Percentiles rank a stretch among this genome's conserved stretches.
phyloP scores from a whole-genome alignment of 2,888 invertebrate species.

The Elmis aenea region DNA sequence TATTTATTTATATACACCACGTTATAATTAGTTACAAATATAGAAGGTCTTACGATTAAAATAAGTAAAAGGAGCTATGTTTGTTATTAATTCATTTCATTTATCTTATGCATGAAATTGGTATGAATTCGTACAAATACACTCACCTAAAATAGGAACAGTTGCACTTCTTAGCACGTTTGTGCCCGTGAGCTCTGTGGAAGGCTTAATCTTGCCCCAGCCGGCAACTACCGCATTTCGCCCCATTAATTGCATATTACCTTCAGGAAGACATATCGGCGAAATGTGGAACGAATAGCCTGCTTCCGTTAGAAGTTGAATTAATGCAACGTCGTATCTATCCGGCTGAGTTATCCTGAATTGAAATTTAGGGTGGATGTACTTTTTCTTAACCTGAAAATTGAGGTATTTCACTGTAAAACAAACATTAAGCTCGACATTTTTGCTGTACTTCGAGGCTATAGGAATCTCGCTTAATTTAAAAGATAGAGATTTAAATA shows the following conservation, averaged over 20 bases:
- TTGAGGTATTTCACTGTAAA: too few relatives aligned
- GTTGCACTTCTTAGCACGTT: constrained; percentile 73
- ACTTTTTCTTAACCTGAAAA: constrained; percentile 60
- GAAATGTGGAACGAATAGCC: constrained; percentile 56
- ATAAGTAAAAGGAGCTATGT: too few relatives aligned
- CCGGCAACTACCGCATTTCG: constrained; percentile 68
- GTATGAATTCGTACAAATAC: too few relatives aligned
- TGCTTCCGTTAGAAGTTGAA: constrained; percentile 66
- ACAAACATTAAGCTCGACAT: constrained; percentile 3
- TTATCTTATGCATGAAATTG: too few relatives aligned
- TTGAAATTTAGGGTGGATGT: constrained; percentile 75
- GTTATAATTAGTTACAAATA: too few relatives aligned
- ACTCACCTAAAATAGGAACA: constrained; percentile 74
- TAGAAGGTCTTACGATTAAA: too few relatives aligned
- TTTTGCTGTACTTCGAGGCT: neutral
- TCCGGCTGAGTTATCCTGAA: constrained; percentile 80
- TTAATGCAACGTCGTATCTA: constrained; percentile 71
- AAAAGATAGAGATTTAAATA: too few relatives aligned
- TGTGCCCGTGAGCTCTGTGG: constrained; percentile 70
- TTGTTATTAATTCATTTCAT: too few relatives aligned
- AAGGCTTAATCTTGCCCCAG: constrained; percentile 77
- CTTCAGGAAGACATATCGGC: constrained; percentile 70
- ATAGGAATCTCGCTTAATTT: too few relatives aligned
- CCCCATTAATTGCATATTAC: constrained; percentile 47
- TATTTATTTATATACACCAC: too few relatives aligned